A percentile compares a stretch with the other conserved stretches of the same genome.
Conservation (phyloP, 1,140 invertebrate genomes). For the Diachasmimorpha longicaudata region DNA sequence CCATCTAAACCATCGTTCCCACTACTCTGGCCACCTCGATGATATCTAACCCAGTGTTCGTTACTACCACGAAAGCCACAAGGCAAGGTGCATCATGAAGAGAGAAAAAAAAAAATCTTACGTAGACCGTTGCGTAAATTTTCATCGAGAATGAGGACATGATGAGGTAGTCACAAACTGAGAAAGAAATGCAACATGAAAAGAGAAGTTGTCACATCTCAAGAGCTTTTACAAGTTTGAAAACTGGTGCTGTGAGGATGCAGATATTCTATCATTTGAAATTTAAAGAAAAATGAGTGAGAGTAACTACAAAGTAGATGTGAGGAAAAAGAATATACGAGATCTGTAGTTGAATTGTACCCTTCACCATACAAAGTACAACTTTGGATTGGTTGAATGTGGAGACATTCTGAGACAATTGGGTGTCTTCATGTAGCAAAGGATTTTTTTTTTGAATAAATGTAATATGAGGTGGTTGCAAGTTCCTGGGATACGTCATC, state of each 20-base stretch:
- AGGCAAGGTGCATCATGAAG: neutral
- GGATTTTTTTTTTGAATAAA: no score
- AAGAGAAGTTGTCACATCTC: neutral
- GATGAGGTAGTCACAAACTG: neutral
- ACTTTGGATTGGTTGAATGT: no score
- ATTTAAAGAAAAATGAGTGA: neutral
- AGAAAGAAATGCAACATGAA: neutral
- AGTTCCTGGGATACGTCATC: no score
- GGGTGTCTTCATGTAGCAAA: no score
- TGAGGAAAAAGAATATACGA: neutral
- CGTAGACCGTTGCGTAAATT: neutral
- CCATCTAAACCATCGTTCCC: neutral
- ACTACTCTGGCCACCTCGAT: slow-evolving; percentile 11
- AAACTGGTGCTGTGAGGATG: neutral
- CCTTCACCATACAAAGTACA: no score
- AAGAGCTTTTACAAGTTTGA: neutral
- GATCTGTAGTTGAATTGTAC: neutral
- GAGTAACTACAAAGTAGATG: neutral
- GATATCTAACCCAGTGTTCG: slow-evolving; percentile 17
- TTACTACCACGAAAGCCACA: slow-evolving; percentile 16
- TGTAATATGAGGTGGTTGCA: no score
- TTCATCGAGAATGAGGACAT: slow-evolving; percentile 11
- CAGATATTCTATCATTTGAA: neutral
- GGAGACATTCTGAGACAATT: no score
- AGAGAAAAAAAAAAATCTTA: neutral